Evolutionary conservation across 2,113 vertebrate species (phyloP), one percentile per base, ranked within the genome.

Genomic region (Passer domesticus): DNA sequence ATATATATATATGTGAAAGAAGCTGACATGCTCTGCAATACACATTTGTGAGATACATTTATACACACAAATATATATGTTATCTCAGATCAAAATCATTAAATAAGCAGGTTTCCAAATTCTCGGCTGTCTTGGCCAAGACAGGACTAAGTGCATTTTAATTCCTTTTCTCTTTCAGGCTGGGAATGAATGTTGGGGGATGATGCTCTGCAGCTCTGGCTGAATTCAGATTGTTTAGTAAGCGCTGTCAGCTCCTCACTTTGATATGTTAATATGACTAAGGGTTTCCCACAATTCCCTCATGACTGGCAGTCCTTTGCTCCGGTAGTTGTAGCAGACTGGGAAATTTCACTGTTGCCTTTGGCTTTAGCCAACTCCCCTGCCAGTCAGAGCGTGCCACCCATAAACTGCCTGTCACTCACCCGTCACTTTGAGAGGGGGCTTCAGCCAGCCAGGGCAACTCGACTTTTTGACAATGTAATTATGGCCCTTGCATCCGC

Each of bases 391-490:
- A 96, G 90, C 90, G 88, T 95, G 93, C 97, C 97, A 95, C 96
- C 95, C 97, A 94, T 96, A 98, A 98, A 97, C 95, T 72, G 91
- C 94, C 96, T 98, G 98, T 97, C 98, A 98, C 92, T 98, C 98
- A 98, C 96, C 87, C 25, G 95, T 98, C 98, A 98, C 95, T 97
- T 89, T 97, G 95, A 94, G 84, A 96, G 89, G 97, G 96, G 91
- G 92, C 77, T n/a, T 83, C 97, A 96, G 96, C 94, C 98, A 97
- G 96, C 95, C 83, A 44, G 95, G 96, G 97, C 96, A 96, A 95
- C 97, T 98, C 92, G 96, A 97, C 98, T 97, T 97, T 98, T 98
- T 99, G 99, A 99, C 99, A 99, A 98, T 98, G 98, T 99, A 99
- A 99, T 99, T 99, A 99, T 73, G 98, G 98, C 97, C 98, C 98